Evolutionary conservation across 2,113 vertebrate genomes (phyloP).

Genomic region (Rhea pennata): DNA sequence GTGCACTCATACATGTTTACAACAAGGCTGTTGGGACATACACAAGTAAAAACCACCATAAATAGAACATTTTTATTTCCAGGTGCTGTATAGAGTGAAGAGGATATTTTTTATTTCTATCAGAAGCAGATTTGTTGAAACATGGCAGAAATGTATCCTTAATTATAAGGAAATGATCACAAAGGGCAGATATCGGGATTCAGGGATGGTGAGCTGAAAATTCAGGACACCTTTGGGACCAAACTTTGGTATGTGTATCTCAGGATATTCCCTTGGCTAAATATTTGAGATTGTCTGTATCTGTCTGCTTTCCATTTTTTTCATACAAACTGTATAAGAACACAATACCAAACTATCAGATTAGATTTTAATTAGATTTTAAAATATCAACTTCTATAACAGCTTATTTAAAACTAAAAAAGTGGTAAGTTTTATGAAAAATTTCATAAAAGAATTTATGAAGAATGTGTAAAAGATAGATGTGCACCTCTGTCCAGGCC

Average conservation of each 20-base stretch:
- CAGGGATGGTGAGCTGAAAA: not conserved
- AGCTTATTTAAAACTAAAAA: not conserved
- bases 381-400: not conserved
- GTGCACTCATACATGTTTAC: not conserved
- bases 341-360: not conserved
- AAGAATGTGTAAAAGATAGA: not conserved
- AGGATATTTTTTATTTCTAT: not conserved
- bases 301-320: not conserved
- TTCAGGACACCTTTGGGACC: not conserved
- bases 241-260: not conserved
- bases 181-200: not conserved
- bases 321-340: not conserved
- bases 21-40: not conserved
- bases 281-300: fast-evolving
- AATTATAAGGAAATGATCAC: not conserved
- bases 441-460: not conserved
- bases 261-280: not conserved
- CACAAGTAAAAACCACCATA: not conserved
- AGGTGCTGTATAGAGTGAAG: not conserved
- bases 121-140: not conserved
- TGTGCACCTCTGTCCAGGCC: not conserved
- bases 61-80: not conserved
- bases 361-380: not conserved
- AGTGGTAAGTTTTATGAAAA: not conserved
- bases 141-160: not conserved